These are phyloP conservation scores for Sinosuthora webbiana DNA, from an alignment of 2,113 vertebrate species.

Conservation along the genomic window DNA sequence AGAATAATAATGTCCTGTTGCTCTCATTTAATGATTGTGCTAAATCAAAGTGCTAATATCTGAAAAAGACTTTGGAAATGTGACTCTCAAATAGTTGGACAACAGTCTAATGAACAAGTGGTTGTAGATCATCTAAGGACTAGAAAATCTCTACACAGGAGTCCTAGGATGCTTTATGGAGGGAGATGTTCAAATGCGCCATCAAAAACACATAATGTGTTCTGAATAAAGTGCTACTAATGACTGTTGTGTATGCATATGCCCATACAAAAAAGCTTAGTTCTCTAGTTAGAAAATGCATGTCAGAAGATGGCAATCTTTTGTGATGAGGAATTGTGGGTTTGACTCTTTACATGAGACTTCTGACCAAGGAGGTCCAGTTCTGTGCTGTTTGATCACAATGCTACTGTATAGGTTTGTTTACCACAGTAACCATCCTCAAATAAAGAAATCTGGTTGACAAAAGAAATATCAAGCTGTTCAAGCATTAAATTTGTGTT, in stretches of 20 bases:
- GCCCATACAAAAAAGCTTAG: background rate
- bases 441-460: background rate
- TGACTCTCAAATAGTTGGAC: background rate
- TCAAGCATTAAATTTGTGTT: background rate
- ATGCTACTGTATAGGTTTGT: background rate
- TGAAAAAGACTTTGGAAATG: background rate
- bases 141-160: background rate
- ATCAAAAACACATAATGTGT: background rate
- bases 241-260: background rate
- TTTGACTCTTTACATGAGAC: background rate
- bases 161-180: background rate
- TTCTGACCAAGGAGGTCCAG: background rate
- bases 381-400: background rate
- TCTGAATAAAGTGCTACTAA: background rate
- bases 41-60: background rate
- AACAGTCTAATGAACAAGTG: background rate
- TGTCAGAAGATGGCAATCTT: background rate
- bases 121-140: background rate
- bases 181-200: background rate
- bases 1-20: background rate
- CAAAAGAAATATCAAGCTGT: background rate
- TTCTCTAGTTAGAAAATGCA: background rate
- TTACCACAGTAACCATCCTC: background rate
- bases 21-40: background rate
- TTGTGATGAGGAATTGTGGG: background rate